A percentile compares a stretch with the other conserved stretches of the same genome.
Conservation (phyloP, 64 coral and sea anemone genomes). For the Trachythela sp. region DNA sequence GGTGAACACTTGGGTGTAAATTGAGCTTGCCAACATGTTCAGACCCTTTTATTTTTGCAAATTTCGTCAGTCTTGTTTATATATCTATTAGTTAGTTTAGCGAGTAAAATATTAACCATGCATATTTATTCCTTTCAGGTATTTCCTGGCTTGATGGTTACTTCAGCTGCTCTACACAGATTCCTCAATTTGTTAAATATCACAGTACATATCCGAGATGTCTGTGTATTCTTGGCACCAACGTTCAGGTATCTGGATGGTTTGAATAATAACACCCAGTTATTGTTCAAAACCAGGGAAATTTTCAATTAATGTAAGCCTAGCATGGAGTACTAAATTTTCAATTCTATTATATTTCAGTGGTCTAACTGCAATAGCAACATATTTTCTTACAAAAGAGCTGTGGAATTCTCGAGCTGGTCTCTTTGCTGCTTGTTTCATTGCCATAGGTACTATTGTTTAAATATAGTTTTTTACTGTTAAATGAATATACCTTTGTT, state of each 20-base stretch:
- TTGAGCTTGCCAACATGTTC: too few relatives aligned
- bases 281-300: too few relatives aligned
- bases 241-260: slow-evolving; percentile 64
- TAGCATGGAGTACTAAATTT: background rate
- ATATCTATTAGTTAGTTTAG: too few relatives aligned
- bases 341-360: slow-evolving; percentile 27
- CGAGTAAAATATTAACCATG: background rate
- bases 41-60: too few relatives aligned
- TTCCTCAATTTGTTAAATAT: slow-evolving; percentile 78
- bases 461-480: background rate
- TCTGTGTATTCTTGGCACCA: slow-evolving; percentile 95
- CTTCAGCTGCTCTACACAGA: slow-evolving; percentile 79
- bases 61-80: too few relatives aligned
- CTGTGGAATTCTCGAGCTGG: slow-evolving; percentile 97
- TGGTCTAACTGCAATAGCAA: slow-evolving; percentile 96
- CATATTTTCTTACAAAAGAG: slow-evolving; percentile 91
- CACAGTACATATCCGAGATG: slow-evolving; percentile 94
- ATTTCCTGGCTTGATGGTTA: slow-evolving; percentile 93
- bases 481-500: background rate
- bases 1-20: background rate
- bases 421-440: slow-evolving; percentile 88
- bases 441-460: slow-evolving; percentile 59
- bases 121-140: slow-evolving; percentile 56
- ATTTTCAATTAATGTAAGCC: too few relatives aligned
- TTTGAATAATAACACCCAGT: background rate